phyloP scores from a whole-genome alignment of 92 coral and sea anemone species.

The Palythoa caribaeorum region DNA sequence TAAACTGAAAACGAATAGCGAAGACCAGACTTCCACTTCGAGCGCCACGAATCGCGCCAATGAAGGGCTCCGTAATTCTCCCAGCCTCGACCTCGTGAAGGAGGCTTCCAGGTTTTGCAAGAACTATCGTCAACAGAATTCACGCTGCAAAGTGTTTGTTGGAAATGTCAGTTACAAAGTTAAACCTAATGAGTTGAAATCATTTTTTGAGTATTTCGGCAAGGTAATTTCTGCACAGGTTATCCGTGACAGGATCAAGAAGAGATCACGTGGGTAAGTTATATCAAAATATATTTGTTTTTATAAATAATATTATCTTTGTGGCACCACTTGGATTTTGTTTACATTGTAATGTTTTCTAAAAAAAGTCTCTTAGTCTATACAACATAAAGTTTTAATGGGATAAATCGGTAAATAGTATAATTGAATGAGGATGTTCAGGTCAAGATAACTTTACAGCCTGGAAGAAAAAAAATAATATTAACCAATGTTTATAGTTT shows the following conservation, averaged over 20 bases:
- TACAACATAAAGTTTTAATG: too few species aligned
- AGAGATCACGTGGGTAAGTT: slow-evolving; percentile 93
- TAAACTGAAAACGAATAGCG: neutral
- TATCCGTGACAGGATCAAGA: slow-evolving; percentile 80
- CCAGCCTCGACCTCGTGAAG: slow-evolving; percentile 30
- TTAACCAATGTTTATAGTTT: too few species aligned
- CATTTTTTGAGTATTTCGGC: slow-evolving; percentile 87
- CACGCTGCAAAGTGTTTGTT: slow-evolving; percentile 91
- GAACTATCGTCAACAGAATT: slow-evolving; percentile 62
- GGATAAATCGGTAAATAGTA: too few species aligned
- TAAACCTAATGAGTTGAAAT: slow-evolving; percentile 70
- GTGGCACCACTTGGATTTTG: too few species aligned
- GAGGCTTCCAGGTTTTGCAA: slow-evolving; percentile 67
- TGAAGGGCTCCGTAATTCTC: neutral
- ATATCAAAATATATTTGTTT: neutral
- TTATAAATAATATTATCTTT: too few species aligned
- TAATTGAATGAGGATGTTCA: too few species aligned
- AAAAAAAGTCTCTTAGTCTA: too few species aligned
- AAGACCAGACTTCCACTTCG: neutral
- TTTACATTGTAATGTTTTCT: too few species aligned
- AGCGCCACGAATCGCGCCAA: neutral
- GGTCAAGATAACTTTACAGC: too few species aligned
- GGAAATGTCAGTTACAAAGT: slow-evolving; percentile 93
- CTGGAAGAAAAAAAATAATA: too few species aligned
- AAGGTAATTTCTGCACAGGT: slow-evolving; percentile 85